Base-by-base conservation (phyloP, 1,140 invertebrate genomes). In the Agrilus planipennis region DNA sequence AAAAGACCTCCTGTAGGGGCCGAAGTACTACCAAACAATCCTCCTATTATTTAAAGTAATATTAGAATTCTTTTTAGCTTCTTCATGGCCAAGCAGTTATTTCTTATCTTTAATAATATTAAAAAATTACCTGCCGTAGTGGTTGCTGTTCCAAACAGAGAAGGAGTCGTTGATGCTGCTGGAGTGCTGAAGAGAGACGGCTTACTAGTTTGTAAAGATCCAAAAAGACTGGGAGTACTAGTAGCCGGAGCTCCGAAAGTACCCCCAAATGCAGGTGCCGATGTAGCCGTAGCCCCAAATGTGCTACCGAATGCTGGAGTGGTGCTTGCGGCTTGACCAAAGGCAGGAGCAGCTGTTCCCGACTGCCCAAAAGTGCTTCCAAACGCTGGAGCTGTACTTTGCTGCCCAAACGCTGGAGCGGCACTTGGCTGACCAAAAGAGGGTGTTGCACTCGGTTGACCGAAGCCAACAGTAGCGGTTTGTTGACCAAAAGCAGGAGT, bases 171-270 rank as follows among this genome's bases (percentile, higher is more conserved):
- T 30, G 41, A 16, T 25, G 21, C 15, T 32, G 51, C 45, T 14
- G 47, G 45, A 12, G 58, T 57, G 14, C 67, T 66, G 44, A 72
- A 67, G 28, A 66, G 57, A 29, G 61, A 42, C 3, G 56, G 10
- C 4, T 45, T 49, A 5, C 54, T 47, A 7, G 54, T 15, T 12
- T 47, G 44, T 11, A 47, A 44, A 12, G 58, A 55, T 15, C 68
- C 66, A 43, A 71, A 67, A 31, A 60, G 56, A 32, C 53, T 41
- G 3, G 52, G 51, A 5, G 55, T 59, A 2, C 64, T 58, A 0
- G 68, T 57, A 10, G 59, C 51, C 25, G 56, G 52, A 20, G 60
- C 48, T 4, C 60, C 63, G 39, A 67, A 69, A 5, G 32, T 57
- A 20, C 61, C 58, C 21, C 68, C 68, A 50, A 37, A 31, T 41